Evolutionary conservation across 2,797 vertebrate species (phyloP).

Genomic region (Sebastes iracundus): DNA sequence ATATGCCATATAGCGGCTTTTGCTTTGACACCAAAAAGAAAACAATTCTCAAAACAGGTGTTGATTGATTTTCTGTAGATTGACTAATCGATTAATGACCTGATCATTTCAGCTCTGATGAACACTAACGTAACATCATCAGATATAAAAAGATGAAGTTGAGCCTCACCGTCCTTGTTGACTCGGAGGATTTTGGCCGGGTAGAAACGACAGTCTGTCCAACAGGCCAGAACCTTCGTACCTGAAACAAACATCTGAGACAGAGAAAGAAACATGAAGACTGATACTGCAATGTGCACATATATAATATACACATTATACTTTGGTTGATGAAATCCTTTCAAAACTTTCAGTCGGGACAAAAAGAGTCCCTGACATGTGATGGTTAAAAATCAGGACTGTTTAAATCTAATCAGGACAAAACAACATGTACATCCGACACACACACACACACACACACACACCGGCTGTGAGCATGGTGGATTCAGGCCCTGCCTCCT

Average conservation of each 20-base stretch:
- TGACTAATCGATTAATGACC: not conserved
- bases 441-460: not conserved
- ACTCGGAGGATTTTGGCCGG: constrained; percentile 91
- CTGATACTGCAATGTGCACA: not conserved
- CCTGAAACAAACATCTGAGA: constrained; percentile 86
- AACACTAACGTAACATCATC: not conserved
- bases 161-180: constrained; percentile 88
- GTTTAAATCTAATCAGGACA: not conserved
- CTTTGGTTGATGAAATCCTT: not conserved
- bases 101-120: not conserved
- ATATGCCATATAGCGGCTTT: too few species aligned
- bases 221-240: constrained; percentile 92
- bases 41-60: too few species aligned
- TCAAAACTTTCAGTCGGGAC: not conserved
- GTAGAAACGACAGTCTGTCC: constrained; percentile 95
- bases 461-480: constrained; percentile 39
- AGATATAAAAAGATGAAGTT: not conserved
- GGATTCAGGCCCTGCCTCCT: constrained; percentile 75
- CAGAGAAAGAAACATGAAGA: not conserved
- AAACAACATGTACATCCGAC: too few species aligned
- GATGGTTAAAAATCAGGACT: not conserved
- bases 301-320: too few species aligned
- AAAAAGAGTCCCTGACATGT: not conserved
- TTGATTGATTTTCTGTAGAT: not conserved
- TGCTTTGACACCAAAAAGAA: too few species aligned